phyloP scores from a whole-genome alignment of 2,888 invertebrate species.

The Euclidia mi region DNA sequence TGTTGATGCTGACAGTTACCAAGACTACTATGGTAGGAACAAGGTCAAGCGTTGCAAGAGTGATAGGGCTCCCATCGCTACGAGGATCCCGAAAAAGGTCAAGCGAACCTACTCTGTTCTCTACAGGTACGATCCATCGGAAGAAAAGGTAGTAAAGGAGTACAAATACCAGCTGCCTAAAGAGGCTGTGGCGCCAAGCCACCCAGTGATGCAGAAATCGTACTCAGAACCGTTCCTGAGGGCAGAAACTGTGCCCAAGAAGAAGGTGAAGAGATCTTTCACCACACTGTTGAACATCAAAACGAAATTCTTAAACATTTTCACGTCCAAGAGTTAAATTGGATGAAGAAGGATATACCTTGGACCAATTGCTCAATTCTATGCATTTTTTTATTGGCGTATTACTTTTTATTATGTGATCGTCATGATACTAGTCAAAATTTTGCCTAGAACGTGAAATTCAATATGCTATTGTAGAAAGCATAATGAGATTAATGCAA shows the following conservation, averaged over 20 bases:
- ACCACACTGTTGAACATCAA: conserved; percentile 85
- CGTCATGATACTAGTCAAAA: conserved; percentile 65
- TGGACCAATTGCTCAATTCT: conserved; percentile 83
- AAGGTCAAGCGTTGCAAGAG: conserved; percentile 86
- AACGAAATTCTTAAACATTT: conserved; percentile 85
- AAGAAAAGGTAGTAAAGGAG: conserved; percentile 85
- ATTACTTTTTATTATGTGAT: conserved; percentile 53
- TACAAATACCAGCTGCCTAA: conserved; percentile 83
- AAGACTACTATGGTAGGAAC: conserved; percentile 85
- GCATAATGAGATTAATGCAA: conserved; percentile 20
- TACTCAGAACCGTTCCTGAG: conserved; percentile 82
- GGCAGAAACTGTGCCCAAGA: conserved; percentile 77
- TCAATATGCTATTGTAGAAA: conserved; percentile 32
- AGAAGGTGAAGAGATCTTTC: conserved; percentile 85
- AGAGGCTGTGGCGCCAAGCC: conserved; percentile 57
- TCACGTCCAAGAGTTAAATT: conserved; percentile 81
- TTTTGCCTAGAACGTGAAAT: conserved; percentile 34
- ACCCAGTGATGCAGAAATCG: conserved; percentile 73
- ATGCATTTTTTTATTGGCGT: conserved; percentile 80
- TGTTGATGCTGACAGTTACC: conserved; percentile 81
- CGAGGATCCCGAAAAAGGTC: conserved; percentile 79
- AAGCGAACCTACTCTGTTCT: conserved; percentile 86
- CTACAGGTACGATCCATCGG: conserved; percentile 83
- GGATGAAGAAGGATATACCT: conserved; percentile 30
- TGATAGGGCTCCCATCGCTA: conserved; percentile 74